Evolutionary conservation across 1,140 invertebrate species (phyloP).

Genomic region (Drosophila gunungcola): DNA sequence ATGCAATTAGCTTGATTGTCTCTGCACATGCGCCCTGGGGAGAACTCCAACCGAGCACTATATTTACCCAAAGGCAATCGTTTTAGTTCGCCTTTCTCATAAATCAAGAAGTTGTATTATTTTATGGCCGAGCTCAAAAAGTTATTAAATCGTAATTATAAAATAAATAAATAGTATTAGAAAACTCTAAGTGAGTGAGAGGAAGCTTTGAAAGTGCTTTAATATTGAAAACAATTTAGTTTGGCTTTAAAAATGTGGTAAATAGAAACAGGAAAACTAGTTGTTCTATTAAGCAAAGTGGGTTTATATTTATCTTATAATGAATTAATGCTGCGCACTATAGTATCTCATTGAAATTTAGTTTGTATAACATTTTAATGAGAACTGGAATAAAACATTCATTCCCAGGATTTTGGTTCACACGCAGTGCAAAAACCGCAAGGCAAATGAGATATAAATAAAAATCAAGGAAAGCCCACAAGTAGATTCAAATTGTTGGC

Average conservation of each 20-base stretch:
- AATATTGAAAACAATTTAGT: neutral
- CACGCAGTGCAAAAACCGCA: slow-evolving; percentile 55
- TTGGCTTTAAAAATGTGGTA: too few relatives aligned
- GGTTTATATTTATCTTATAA: neutral
- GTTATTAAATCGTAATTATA: neutral
- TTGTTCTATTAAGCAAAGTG: neutral
- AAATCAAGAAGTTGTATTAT: slow-evolving; percentile 6
- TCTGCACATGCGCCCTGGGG: slow-evolving; percentile 53
- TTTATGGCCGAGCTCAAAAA: neutral
- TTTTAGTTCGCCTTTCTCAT: neutral
- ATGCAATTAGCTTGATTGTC: slow-evolving; percentile 81
- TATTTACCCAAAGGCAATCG: slow-evolving; percentile 11
- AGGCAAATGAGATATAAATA: slow-evolving; percentile 23
- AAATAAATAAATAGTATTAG: too few relatives aligned
- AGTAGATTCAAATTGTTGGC: slow-evolving; percentile 69
- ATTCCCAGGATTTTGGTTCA: slow-evolving; percentile 57
- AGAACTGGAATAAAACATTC: neutral
- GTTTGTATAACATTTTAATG: neutral
- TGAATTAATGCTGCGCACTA: neutral
- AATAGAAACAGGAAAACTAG: too few relatives aligned
- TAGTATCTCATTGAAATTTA: neutral
- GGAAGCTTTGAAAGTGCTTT: too few relatives aligned
- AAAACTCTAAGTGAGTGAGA: too few relatives aligned
- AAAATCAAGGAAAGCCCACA: slow-evolving; percentile 71
- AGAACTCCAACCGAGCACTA: slow-evolving; percentile 16